phyloP scores from a whole-genome alignment of 2,888 invertebrate genomes.

The Cinara cedri region DNA sequence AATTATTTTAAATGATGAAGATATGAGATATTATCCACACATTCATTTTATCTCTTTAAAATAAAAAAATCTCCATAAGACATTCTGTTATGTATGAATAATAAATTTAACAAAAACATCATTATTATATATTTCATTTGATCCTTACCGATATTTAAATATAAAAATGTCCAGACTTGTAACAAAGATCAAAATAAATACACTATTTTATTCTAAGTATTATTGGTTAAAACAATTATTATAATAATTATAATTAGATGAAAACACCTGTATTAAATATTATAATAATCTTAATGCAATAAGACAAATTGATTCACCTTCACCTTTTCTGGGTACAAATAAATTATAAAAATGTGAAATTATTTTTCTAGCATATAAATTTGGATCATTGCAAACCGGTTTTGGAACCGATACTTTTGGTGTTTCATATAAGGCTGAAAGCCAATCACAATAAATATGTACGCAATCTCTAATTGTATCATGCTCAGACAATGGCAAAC shows the following conservation, averaged over 20 bases:
- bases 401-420: conserved; percentile 88
- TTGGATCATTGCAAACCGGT: conserved; percentile 87
- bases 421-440: conserved; percentile 82
- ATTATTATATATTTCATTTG: conserved; percentile 13
- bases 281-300: conserved; percentile 23
- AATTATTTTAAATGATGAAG: no score
- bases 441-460: conserved; percentile 95
- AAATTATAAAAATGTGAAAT: conserved; percentile 91
- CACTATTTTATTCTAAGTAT: conserved; percentile 46
- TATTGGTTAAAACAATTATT: conserved; percentile 40
- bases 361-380: conserved; percentile 87
- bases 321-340: conserved; percentile 90
- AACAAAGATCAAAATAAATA: conserved; percentile 65
- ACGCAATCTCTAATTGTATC: conserved; percentile 95
- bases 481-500: conserved; percentile 87
- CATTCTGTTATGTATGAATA: no score
- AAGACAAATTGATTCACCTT: conserved; percentile 71
- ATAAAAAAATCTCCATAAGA: no score
- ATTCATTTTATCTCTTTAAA: no score
- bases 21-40: no score
- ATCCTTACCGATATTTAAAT: conserved; percentile 81
- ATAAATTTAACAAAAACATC: no score
- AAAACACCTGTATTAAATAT: conserved; percentile 17
- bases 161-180: conserved; percentile 89
- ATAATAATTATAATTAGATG: conserved; percentile 29